Conservation (phyloP, 2,113 vertebrate genomes). For the Atrichornis clamosus region DNA sequence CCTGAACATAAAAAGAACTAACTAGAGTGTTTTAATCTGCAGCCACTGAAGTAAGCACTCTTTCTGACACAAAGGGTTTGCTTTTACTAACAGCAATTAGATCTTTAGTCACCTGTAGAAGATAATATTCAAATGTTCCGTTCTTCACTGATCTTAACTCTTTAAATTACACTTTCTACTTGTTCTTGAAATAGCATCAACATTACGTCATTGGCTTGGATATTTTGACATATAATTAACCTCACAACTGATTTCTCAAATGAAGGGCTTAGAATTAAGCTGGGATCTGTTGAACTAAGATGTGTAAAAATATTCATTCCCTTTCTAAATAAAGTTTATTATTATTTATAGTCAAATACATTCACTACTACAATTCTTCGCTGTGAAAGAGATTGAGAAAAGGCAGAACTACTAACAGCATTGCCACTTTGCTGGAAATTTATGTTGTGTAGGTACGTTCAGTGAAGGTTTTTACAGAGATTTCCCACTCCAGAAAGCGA, state of each 20-base stretch:
- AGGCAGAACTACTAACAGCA: background rate
- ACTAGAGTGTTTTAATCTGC: conserved; percentile 37
- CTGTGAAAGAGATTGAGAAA: background rate
- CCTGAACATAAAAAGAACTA: conserved; percentile 6
- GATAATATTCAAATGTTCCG: conserved; percentile 15
- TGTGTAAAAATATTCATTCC: background rate
- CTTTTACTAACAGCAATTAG: conserved; percentile 29
- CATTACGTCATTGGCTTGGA: background rate
- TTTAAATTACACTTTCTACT: background rate
- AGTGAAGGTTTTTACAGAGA: background rate
- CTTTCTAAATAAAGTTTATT: background rate
- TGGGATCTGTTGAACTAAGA: background rate
- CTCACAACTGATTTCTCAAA: background rate
- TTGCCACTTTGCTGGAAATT: background rate
- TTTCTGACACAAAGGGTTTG: background rate
- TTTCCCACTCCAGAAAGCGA: background rate
- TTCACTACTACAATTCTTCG: background rate
- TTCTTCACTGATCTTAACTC: background rate
- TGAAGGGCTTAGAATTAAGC: background rate
- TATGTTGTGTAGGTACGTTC: background rate
- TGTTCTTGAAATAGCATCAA: background rate
- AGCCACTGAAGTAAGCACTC: conserved; percentile 8
- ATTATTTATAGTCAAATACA: background rate
- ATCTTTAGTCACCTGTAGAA: conserved; percentile 3
- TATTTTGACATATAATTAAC: background rate